These are phyloP conservation scores for Drosophila formosana DNA, from an alignment of 2,888 invertebrate species.

Conservation along the genomic window DNA sequence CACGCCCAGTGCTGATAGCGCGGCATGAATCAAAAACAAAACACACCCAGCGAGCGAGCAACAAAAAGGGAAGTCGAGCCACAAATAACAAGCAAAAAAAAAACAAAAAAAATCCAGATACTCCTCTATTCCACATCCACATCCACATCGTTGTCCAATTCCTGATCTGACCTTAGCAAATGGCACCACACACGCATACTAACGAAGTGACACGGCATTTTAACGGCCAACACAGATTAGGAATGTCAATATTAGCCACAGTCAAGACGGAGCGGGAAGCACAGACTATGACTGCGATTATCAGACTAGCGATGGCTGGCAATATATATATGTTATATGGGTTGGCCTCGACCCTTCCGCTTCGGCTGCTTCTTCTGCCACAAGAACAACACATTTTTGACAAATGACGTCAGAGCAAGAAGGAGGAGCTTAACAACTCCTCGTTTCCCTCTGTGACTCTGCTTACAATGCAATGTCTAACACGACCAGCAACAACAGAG, in stretches of 20 bases:
- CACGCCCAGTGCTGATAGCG: slow-evolving; percentile 75
- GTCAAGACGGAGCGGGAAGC: not conserved
- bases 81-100: not conserved
- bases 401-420: slow-evolving; percentile 73
- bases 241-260: slow-evolving; percentile 73
- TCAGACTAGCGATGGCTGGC: not conserved
- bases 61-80: slow-evolving; percentile 4
- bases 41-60: slow-evolving; percentile 63
- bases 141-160: not conserved
- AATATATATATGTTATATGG: slow-evolving; percentile 9
- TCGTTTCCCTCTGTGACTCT: slow-evolving; percentile 6
- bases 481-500: slow-evolving; percentile 36
- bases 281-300: slow-evolving; percentile 22
- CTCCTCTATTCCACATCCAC: not conserved
- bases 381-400: slow-evolving; percentile 53
- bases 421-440: slow-evolving; percentile 44
- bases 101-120: not conserved
- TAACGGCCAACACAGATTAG: slow-evolving; percentile 75
- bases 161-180: slow-evolving; percentile 61
- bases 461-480: slow-evolving; percentile 50
- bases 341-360: slow-evolving; percentile 19
- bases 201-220: slow-evolving; percentile 79
- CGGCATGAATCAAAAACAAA: slow-evolving; percentile 73
- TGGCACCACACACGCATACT: slow-evolving; percentile 75
- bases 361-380: not conserved